phyloP scores from a whole-genome alignment of 2,797 vertebrate genomes.

The Sebastolobus altivelis region DNA sequence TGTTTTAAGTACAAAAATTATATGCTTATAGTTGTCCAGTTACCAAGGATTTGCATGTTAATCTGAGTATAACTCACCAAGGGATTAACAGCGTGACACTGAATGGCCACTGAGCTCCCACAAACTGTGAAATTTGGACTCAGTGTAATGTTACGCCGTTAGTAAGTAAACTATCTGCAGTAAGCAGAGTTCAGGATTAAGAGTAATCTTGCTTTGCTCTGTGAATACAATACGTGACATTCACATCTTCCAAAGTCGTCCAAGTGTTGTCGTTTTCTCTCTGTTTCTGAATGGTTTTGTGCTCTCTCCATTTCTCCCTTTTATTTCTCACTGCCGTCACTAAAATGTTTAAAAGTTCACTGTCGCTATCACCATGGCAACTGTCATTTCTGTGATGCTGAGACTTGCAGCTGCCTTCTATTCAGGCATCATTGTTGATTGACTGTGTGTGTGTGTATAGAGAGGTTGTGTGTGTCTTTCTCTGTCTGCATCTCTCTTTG shows the following conservation, averaged over 20 bases:
- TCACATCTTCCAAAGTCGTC: constrained; percentile 26
- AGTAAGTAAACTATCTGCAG: constrained; percentile 37
- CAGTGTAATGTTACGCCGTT: constrained; percentile 6
- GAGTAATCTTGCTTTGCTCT: constrained; percentile 32
- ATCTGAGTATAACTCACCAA: constrained; percentile 50
- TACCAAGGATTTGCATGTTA: constrained; percentile 57
- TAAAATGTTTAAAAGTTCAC: constrained; percentile 82
- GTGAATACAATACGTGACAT: constrained; percentile 26
- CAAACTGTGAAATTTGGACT: constrained; percentile 43
- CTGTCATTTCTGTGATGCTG: constrained; percentile 80
- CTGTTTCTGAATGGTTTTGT: constrained; percentile 28
- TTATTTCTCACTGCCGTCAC: constrained; percentile 56
- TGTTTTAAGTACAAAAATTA: constrained; percentile 7
- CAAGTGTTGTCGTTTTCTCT: constrained; percentile 30
- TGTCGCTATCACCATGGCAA: constrained; percentile 84
- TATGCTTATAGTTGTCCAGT: constrained; percentile 20
- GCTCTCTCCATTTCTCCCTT: constrained; percentile 2
- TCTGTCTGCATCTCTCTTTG: constrained; percentile 43
- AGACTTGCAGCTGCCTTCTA: constrained; percentile 78
- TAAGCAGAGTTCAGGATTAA: constrained; percentile 48
- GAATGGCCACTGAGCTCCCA: constrained; percentile 45
- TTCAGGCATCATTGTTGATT: constrained; percentile 70
- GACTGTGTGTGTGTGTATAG: constrained; percentile 28
- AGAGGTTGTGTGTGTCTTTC: constrained; percentile 22
- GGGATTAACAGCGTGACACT: constrained; percentile 55